These are phyloP conservation scores for Phrynosoma platyrhinos DNA, from an alignment of 2,113 vertebrate genomes.

Conservation along the genomic window DNA sequence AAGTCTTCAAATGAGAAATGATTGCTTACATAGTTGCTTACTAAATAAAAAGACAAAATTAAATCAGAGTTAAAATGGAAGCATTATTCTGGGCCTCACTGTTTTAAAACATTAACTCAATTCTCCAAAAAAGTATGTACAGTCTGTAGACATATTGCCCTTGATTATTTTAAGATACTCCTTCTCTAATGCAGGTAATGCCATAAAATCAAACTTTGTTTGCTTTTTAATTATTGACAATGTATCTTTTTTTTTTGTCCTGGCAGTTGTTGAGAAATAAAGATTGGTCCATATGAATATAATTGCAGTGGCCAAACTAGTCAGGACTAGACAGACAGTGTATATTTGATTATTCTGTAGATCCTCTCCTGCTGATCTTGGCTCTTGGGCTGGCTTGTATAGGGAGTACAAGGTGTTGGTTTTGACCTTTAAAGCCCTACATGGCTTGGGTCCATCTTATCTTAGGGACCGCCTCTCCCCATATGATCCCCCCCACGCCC, in stretches of 20 bases:
- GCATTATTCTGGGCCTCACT: background rate
- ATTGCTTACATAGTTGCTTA: background rate
- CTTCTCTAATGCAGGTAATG: background rate
- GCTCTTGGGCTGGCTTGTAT: no score
- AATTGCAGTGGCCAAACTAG: background rate
- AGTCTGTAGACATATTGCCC: background rate
- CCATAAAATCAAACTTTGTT: slow-evolving; percentile 5
- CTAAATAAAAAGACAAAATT: background rate
- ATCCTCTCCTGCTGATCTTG: background rate
- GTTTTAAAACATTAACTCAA: background rate
- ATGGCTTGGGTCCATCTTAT: no score
- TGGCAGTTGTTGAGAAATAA: background rate
- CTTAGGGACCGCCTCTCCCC: no score
- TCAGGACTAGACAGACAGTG: background rate
- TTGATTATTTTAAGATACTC: background rate
- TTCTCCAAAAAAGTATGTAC: background rate
- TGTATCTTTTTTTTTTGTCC: background rate
- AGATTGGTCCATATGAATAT: background rate
- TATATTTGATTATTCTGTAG: background rate
- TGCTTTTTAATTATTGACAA: background rate
- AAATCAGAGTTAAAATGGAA: background rate
- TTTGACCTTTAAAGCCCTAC: slow-evolving; percentile 3
- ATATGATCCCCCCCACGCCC: no score
- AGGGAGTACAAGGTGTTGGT: background rate
- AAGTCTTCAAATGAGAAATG: background rate